Evolutionary conservation across 1,140 invertebrate species (phyloP), one percentile per base, ranked within the genome.

Genomic region (Drosophila arizonae): DNA sequence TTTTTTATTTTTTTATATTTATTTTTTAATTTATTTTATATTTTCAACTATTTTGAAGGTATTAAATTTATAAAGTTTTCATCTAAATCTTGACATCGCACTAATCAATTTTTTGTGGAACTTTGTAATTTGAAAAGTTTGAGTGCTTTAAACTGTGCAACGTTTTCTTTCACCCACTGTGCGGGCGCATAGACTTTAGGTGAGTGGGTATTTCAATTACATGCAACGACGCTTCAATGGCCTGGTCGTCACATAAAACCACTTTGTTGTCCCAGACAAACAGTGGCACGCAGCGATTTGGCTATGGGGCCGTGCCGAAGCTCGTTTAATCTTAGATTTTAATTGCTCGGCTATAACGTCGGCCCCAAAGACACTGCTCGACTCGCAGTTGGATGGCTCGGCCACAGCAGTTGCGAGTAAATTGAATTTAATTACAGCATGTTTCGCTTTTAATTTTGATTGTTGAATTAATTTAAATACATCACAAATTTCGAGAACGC

Each of bases 321-420:
- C 76, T 84, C 67, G 79, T 88, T 87, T 88, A 84, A 84, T 88
- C 84, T 80, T 75, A 72, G 77, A 80, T 88, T 87, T 87, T 87
- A 87, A 87, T 88, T 88, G 84, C 77, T 61, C 33, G 79, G 73
- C 74, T 77, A 88, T 87, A 87, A 80, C 58, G 77, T 79, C 76
- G 61, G 50, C 39, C 28, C 66, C 26, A 39, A 52, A 51, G 57
- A 51, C 30, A 51, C 46, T 45, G 66, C 36, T n/a, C 28, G 3
- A 13, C 39, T 36, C 28, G 4, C 43, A 6, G 43, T 21, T 8
- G 11, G 41, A 45, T 5, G 60, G 52, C 60, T 46, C 50, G 71
- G 71, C 65, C 62, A 36, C 58, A 87, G 73, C 72, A 74, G 79
- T 77, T 71, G 56, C 66, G 84, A 88, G 84, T 87, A 67, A 87